A percentile compares a stretch with the other conserved stretches of the same genome.
phyloP scores from a whole-genome alignment of 2,797 vertebrate genomes.

The Sibirionetta formosa region DNA sequence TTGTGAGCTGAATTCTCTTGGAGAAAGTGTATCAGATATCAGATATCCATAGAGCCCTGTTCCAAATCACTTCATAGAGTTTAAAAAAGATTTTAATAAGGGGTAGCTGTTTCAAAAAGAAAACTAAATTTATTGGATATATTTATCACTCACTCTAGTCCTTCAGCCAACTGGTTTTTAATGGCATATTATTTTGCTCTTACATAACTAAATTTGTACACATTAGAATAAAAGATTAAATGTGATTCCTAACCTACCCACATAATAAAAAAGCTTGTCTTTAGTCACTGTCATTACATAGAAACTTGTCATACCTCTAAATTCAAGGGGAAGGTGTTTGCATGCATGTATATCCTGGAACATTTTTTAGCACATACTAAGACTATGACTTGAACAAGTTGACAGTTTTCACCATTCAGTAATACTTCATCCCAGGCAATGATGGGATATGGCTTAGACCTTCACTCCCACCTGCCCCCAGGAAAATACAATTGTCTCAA shows the following conservation, averaged over 20 bases:
- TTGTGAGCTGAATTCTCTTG: background rate
- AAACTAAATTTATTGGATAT: slow-evolving; percentile 8
- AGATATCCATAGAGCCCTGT: slow-evolving; percentile 19
- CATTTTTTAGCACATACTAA: background rate
- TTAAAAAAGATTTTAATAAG: slow-evolving; percentile 36
- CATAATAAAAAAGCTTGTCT: background rate
- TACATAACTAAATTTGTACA: background rate
- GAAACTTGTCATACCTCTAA: background rate
- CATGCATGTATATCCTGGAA: background rate
- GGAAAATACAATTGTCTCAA: background rate
- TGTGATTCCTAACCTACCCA: background rate
- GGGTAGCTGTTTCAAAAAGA: background rate
- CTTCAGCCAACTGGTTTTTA: background rate
- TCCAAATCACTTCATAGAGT: slow-evolving; percentile 42
- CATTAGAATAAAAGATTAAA: background rate
- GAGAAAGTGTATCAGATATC: background rate
- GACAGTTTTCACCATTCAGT: background rate
- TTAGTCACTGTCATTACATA: background rate
- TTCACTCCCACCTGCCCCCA: fast-evolving
- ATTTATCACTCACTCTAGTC: background rate
- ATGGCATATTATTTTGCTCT: background rate
- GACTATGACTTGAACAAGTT: background rate
- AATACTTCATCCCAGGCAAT: background rate
- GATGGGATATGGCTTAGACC: background rate
- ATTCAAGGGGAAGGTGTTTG: background rate